phyloP scores from a whole-genome alignment of 1,140 invertebrate genomes.

The Panonychus citri region DNA sequence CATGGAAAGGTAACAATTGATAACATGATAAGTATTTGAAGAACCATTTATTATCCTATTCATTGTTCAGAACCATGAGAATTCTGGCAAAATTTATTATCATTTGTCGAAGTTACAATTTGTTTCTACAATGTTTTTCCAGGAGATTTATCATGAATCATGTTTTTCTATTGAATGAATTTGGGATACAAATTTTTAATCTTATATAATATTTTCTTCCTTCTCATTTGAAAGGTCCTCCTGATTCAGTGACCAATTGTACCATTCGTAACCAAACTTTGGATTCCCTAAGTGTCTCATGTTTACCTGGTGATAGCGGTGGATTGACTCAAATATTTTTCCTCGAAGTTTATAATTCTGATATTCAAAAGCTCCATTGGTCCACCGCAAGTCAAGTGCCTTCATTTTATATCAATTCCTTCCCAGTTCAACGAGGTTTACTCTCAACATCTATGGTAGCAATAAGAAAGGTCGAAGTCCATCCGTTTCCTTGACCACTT shows the following conservation, averaged over 20 bases:
- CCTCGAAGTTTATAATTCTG: constrained; percentile 43
- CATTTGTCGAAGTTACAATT: no score
- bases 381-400: constrained; percentile 16
- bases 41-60: no score
- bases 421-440: constrained; percentile 14
- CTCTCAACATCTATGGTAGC: constrained; percentile 13
- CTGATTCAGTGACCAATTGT: constrained; percentile 53
- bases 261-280: constrained; percentile 57
- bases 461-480: constrained; percentile 15
- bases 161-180: no score
- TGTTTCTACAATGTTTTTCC: no score
- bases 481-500: constrained; percentile 8
- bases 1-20: no score
- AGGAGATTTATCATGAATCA: no score
- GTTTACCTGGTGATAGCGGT: constrained; percentile 48
- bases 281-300: constrained; percentile 48
- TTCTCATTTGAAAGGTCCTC: constrained; percentile 33
- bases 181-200: no score
- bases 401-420: constrained; percentile 13
- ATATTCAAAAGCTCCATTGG: constrained; percentile 9
- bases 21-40: no score
- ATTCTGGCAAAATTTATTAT: no score
- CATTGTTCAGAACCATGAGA: no score
- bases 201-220: no score
- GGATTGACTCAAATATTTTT: constrained; percentile 57